phyloP scores from a whole-genome alignment of 2,888 invertebrate genomes.

The Platynereis dumerilii region DNA sequence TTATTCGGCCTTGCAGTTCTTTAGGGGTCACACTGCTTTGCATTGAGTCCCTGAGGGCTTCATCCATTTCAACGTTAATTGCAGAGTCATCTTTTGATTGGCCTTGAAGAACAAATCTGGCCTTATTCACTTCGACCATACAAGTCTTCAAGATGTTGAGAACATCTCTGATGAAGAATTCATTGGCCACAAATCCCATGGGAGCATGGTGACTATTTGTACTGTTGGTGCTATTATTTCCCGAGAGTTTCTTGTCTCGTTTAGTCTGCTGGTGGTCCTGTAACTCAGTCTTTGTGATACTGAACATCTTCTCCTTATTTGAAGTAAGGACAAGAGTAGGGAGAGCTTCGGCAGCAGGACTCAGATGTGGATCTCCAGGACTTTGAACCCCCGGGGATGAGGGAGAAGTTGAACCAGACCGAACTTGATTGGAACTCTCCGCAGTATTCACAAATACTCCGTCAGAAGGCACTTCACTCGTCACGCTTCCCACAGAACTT shows the following conservation, averaged over 20 bases:
- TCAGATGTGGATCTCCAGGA: background rate
- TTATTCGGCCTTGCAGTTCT: constrained; percentile 59
- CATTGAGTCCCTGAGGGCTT: constrained; percentile 41
- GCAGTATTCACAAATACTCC: background rate
- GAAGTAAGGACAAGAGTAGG: background rate
- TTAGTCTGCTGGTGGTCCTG: background rate
- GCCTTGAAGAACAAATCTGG: constrained; percentile 9
- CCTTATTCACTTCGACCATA: constrained; percentile 42
- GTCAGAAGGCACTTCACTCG: too few relatives aligned
- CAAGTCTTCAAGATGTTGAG: constrained; percentile 52
- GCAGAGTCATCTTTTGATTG: background rate
- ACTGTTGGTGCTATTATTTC: constrained; percentile 21
- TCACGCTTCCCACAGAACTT: background rate
- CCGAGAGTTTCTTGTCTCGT: background rate
- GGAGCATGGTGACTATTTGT: constrained; percentile 15
- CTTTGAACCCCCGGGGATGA: background rate
- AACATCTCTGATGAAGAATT: constrained; percentile 53
- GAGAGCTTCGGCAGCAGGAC: background rate
- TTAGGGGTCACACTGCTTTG: constrained; percentile 44
- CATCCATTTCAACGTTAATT: constrained; percentile 38
- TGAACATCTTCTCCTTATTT: constrained; percentile 4
- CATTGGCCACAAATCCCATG: constrained; percentile 51
- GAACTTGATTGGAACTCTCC: background rate
- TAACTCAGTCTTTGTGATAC: constrained; percentile 19
- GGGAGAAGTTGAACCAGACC: background rate